phyloP scores from a whole-genome alignment of 2,113 vertebrate species.

The Pagrus major region DNA sequence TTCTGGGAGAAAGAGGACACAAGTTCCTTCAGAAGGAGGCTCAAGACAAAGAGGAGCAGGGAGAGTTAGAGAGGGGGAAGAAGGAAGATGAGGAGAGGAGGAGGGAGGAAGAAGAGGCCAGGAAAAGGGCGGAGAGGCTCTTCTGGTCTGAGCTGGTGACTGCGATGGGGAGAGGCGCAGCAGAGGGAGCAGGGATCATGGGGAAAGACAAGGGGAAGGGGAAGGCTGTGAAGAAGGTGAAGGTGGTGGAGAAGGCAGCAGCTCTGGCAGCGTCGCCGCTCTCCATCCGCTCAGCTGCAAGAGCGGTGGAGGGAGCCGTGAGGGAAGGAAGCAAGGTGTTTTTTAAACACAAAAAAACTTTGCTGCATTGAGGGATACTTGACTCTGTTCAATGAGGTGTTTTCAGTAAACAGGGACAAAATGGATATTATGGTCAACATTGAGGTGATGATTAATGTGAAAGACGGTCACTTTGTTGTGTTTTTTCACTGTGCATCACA shows the following conservation, averaged over 20 bases:
- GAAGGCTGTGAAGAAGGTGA: conserved; percentile 74
- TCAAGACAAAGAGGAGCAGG: conserved; percentile 15
- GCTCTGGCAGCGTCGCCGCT: conserved; percentile 79
- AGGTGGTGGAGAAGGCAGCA: conserved; percentile 77
- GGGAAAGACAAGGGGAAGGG: conserved; percentile 75
- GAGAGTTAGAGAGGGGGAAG: conserved; percentile 15
- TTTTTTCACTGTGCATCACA: not conserved
- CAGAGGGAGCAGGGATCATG: conserved; percentile 80
- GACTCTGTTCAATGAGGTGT: not conserved
- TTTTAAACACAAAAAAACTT: conserved; percentile 80
- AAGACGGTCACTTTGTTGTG: not conserved
- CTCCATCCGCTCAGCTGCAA: conserved; percentile 79
- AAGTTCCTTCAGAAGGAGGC: not conserved
- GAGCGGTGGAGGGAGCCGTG: conserved; percentile 81
- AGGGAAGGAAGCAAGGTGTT: conserved; percentile 84
- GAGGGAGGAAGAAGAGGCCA: conserved; percentile 68
- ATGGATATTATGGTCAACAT: too few species aligned
- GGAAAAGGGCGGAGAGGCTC: conserved; percentile 74
- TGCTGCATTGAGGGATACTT: conserved; percentile 60
- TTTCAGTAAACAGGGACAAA: not conserved
- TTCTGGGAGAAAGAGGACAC: conserved; percentile 52
- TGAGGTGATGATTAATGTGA: not conserved
- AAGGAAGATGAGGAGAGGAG: conserved; percentile 9
- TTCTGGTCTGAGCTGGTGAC: conserved; percentile 84
- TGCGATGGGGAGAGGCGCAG: conserved; percentile 79